Conservation (phyloP, 2,113 vertebrate species). For the Gavia stellata region DNA sequence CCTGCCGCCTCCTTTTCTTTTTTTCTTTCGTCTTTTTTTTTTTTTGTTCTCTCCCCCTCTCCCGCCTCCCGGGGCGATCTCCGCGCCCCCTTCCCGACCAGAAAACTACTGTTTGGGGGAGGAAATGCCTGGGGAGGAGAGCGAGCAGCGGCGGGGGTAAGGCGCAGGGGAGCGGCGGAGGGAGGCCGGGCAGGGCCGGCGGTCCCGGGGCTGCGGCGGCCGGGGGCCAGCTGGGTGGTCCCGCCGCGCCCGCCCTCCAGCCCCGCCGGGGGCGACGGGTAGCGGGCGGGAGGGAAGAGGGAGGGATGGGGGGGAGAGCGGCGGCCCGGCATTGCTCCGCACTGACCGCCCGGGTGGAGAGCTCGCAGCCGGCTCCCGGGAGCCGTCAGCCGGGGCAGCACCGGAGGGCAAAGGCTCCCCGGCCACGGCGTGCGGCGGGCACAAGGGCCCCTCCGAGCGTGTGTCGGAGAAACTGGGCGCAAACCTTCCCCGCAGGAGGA, state of each 20-base stretch:
- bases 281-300: not conserved
- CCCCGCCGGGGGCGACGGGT: not conserved
- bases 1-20: not conserved
- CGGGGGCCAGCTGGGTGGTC: slow-evolving; percentile 28
- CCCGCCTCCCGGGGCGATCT: not conserved
- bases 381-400: not conserved
- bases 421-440: not conserved
- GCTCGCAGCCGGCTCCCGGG: not conserved
- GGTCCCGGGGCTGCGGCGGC: not conserved
- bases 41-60: not conserved
- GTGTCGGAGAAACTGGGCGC: not conserved
- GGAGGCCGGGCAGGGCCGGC: not conserved
- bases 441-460: not conserved
- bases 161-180: not conserved
- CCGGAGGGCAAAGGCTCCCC: not conserved
- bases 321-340: not conserved
- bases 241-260: not conserved
- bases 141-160: not conserved
- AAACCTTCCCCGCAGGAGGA: not conserved
- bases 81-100: not conserved
- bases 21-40: no score
- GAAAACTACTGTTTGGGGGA: not conserved
- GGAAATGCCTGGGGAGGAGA: not conserved
- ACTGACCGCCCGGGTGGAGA: not conserved
- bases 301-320: not conserved